Evolutionary conservation across 2,113 vertebrate species (phyloP), one percentile per base, ranked within the genome.

Genomic region (Telmatochromis brichardi): DNA sequence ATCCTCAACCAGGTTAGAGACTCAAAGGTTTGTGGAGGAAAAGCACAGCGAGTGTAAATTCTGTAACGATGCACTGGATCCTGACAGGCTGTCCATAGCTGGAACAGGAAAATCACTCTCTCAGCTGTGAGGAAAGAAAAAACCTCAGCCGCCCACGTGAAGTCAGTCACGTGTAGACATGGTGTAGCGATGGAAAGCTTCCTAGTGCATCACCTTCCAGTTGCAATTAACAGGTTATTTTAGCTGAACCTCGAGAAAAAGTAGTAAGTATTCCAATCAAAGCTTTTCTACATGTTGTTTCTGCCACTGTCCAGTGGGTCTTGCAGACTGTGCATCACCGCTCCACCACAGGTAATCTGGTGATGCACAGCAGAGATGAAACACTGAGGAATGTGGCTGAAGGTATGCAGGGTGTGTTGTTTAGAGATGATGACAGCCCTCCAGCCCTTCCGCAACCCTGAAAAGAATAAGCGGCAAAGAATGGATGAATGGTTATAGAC

Each of bases 81-180:
- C 17, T 78, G 4, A 78, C 10, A 11, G 45, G 15, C 26, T 76
- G 6, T 3, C 60, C 12, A 71, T 47, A 83, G 50, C 50, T 21
- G 19, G 21, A 92, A 86, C 65, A 82, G 84, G 68, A 81, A 86
- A 85, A 73, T 33, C 54, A 19, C 17, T 80, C 33, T 78, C 6
- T 63, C 17, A 79, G 83, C 33, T 78, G 57, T 58, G 50, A 79
- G 81, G 42, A 28, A 76, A 76, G 23, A 42, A 88, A 78, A 73
- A 82, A 84, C 76, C 85, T 58, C 35, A 81, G 71, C 81, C 73
- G 54, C 90, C 91, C 85, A 90, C 83, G 37, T 79, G 63, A 88
- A 90, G 88, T 88, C 86, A 81, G 78, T 19, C 12, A 63, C 6
- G 50, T n/a, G 37, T 84, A 90, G 90, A 91, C 91, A 85, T 40